Percentiles rank a stretch among this genome's conserved stretches.
phyloP scores from a whole-genome alignment of 2,797 vertebrate genomes.

The Characodon lateralis region DNA sequence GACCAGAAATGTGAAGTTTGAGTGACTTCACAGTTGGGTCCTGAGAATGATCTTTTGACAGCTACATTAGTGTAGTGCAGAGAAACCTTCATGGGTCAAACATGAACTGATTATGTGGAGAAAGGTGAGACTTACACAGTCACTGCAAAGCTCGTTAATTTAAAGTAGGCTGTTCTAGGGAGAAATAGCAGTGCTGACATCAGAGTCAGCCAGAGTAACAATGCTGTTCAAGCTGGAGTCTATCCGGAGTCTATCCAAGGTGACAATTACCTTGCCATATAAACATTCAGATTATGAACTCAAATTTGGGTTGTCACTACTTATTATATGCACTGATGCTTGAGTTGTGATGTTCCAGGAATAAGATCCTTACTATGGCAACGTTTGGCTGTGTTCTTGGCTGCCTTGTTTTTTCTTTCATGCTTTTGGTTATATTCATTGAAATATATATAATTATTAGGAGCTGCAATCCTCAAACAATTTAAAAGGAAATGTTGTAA shows the following conservation, averaged over 20 bases:
- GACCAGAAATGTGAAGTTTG: background rate
- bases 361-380: too few relatives aligned
- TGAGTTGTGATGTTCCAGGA: background rate
- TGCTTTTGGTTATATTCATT: background rate
- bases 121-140: background rate
- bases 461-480: background rate
- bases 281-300: too few relatives aligned
- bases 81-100: background rate
- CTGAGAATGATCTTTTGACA: background rate
- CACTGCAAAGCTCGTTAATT: background rate
- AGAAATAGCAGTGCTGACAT: background rate
- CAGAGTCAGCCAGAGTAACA: background rate
- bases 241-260: background rate
- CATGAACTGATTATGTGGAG: background rate
- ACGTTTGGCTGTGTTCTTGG: too few relatives aligned
- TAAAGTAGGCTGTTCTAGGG: background rate
- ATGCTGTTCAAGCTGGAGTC: background rate
- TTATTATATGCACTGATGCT: background rate
- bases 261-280: background rate
- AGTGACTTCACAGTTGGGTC: background rate
- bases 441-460: too few relatives aligned
- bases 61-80: too few relatives aligned
- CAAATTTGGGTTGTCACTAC: background rate
- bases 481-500: background rate
- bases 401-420: background rate